Evolutionary conservation across 2,888 invertebrate genomes (phyloP), one percentile per base, ranked within the genome.

Genomic region (Drosophila vallismaia): DNA sequence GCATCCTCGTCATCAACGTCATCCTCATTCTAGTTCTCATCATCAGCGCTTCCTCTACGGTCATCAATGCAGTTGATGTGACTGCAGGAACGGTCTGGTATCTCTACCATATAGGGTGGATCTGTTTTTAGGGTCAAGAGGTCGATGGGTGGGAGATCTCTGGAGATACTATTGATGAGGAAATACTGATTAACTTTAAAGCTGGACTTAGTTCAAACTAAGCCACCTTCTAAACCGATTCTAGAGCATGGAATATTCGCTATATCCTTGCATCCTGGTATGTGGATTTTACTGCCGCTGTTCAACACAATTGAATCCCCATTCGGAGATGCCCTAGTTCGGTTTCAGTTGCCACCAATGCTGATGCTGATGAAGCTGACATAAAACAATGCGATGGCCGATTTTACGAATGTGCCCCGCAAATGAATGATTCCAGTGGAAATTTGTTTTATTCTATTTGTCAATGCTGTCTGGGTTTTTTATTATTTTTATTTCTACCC

Each of bases 361-460:
- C 19, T 19, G 19, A 19, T 19, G 74, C 63, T 83, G 88, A 88
- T 85, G 88, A 80, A 81, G 74, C 76, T 78, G 71, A 81, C 87
- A 76, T 78, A 80, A 84, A 86, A 84, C 88, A 87, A 80, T 79
- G 76, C 68, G 66, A 82, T 72, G 71, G 67, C 64, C 72, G 70
- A 59, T 81, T 55, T 81, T 55, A 33, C 82, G 76, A 74, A 81
- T 73, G 78, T 63, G 74, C 58, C 48, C 24, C 57, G 50, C 67
- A 72, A 81, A 85, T 79, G 77, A 75, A 70, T 73, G 52, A 56
- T 58, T 60, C 46, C 50, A 54, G 49, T 69, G 38, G 46, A 48
- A 72, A 49, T 60, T 33, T 59, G 60, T 50, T 69, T 52, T 70
- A 48, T 52, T 71, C 48, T 52, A 51, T 58, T 26, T 70, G 33